Evolutionary conservation across 2,797 vertebrate species (phyloP), one percentile per base, ranked within the genome.

Genomic region (Clamator glandarius): DNA sequence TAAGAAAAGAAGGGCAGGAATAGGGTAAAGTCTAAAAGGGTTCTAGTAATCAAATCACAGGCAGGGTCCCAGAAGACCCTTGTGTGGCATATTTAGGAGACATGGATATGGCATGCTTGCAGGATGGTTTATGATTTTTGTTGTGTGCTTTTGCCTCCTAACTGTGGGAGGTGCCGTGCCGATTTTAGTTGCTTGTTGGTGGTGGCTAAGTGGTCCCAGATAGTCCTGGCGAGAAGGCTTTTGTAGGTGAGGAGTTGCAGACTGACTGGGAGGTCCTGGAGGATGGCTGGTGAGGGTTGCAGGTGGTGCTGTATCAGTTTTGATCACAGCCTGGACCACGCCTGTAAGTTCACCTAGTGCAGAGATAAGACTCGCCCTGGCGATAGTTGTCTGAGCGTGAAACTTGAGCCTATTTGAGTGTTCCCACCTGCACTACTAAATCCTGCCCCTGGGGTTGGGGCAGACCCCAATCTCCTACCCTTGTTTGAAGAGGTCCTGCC

Each of bases 1-100:
- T 96, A 96, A 97, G 93, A 58, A 95, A 95, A 96, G 96, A 96
- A 95, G 95, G 92, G 94, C 95, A 97, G 87, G 79, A 78, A 86
- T 86, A 93, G 85, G 94, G 89, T 84, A 88, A 95, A 95, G 96
- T 90, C 95, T 92, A 86, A 91, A 95, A 96, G 92, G 91, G 89
- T 91, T 92, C 68, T 90, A 72, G 72, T 95, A 95, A 93, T 96
- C 92, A 96, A 94, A 92, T 91, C 0, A 33, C 54, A 87, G 82
- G 35, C 44, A 48, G 82, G 64, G 58, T 95, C 92, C 87, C 94
- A 73, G 74, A 72, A 92, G 82, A 90, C 58, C 79, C 84, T 33
- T 4, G 63, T 18, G 63, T 15, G 31, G 66, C 18, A 4, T 59
- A 44, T 89, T 78, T 75, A 50, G 87, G 76, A 62, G 70, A 31